Percentiles rank a stretch among this genome's conserved stretches.
Conservation (phyloP, 2,797 vertebrate genomes). For the Rallus crepitans region DNA sequence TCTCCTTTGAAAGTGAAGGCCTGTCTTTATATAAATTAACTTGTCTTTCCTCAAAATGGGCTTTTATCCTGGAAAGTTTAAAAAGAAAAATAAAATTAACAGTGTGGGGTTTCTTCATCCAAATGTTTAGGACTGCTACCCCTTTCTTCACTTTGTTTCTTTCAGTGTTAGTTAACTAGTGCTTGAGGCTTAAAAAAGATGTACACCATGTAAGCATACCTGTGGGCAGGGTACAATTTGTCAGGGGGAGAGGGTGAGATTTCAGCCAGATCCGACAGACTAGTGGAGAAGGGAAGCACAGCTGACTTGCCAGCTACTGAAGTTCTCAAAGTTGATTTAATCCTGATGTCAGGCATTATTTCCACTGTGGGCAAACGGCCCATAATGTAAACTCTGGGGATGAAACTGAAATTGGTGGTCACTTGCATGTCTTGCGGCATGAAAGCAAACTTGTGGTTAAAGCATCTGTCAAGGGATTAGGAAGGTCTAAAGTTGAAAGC, state of each 20-base stretch:
- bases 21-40: background rate
- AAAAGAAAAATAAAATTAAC: background rate
- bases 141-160: background rate
- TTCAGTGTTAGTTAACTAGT: background rate
- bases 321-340: conserved; percentile 42
- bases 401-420: conserved; percentile 44
- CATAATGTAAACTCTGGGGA: conserved; percentile 47
- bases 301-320: conserved; percentile 22
- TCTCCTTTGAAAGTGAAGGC: background rate
- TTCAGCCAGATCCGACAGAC: background rate
- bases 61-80: background rate
- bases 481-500: conserved; percentile 78
- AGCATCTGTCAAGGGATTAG: conserved; percentile 66
- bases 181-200: background rate
- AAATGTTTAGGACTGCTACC: background rate
- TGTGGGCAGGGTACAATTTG: background rate
- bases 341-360: conserved; percentile 42
- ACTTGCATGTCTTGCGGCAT: conserved; percentile 51
- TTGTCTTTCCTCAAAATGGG: background rate
- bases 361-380: conserved; percentile 64
- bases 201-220: background rate
- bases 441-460: conserved; percentile 75
- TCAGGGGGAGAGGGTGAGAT: background rate
- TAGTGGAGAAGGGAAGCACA: background rate
- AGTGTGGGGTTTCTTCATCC: background rate